Evolutionary conservation across 2,797 vertebrate species (phyloP), one percentile per base, ranked within the genome.

Genomic region (Trichosurus vulpecula): DNA sequence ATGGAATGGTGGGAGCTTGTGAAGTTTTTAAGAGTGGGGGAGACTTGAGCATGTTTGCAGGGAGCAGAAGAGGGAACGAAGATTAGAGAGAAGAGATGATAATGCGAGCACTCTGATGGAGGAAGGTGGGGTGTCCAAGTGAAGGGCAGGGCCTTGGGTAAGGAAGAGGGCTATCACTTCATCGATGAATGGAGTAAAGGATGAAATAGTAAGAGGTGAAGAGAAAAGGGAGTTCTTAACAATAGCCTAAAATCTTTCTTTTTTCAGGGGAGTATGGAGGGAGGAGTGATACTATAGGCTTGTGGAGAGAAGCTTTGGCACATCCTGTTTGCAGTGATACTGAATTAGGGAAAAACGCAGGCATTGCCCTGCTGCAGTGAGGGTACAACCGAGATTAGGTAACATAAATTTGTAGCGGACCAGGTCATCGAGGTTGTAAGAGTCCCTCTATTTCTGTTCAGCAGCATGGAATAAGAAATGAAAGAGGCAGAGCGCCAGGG

Each of bases 401-500:
- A 22, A 47, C 19, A 74, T 10, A 47, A 9, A 41, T 41, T 2
- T 41, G n/a, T 81, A 81, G 19, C 10, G 8, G 8, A 47, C 41
- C 66, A 19, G 6, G n/a, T 47, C 41, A 10, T 8, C 41, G 47
- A 81, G 6, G 8, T 25, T 41, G 66, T 22, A 14, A 81, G 74
- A 81, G 8, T 10, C 27, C 16, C 6, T 74, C n/a, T 81, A 25
- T 11, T 31, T 81, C 74, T 27, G 41, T 47, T 81, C 9, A 81
- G 41, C 41, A 47, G 97, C 97, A 97, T 54, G 94, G 52, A 96
- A 8, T 92, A 97, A 96, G 74, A 47, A 94, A 96, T 97, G 97
- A 97, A 95, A 92, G 93, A 95, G 91, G 94, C 92, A 96, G 92
- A 57, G 94, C 97, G 97, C 97, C 97, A 98, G 97, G 97, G 97